Conservation (phyloP, 1,140 invertebrate genomes). For the Caligus rogercresseyi region DNA sequence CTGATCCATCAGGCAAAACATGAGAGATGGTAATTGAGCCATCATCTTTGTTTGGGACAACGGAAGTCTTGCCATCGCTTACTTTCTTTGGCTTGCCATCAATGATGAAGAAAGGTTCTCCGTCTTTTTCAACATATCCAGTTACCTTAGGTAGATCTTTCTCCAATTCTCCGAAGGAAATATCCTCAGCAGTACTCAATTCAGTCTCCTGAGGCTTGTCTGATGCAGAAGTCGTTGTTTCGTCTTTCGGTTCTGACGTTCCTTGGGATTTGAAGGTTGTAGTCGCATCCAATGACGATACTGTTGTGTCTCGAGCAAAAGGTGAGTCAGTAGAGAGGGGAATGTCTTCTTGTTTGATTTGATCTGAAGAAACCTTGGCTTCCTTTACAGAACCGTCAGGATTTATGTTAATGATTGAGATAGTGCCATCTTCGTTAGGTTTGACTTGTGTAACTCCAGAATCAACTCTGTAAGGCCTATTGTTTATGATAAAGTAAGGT, state of each 20-base stretch:
- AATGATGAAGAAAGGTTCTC: neutral
- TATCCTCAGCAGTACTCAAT: neutral
- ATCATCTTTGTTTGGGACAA: neutral
- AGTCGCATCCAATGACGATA: too few species aligned
- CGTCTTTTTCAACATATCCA: neutral
- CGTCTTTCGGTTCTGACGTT: neutral
- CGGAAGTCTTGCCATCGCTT: neutral
- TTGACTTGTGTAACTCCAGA: neutral
- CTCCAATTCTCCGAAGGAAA: neutral
- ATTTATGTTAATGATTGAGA: neutral
- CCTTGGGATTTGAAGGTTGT: neutral
- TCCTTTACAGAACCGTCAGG: neutral
- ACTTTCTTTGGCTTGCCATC: neutral
- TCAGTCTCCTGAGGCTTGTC: too few species aligned
- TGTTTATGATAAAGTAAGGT: neutral
- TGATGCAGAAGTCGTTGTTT: too few species aligned
- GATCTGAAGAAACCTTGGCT: neutral
- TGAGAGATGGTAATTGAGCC: neutral
- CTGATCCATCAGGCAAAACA: neutral
- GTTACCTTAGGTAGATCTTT: neutral
- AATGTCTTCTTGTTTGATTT: neutral
- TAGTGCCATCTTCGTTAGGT: neutral
- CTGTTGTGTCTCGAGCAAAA: neutral
- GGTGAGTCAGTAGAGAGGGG: neutral
- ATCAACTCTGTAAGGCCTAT: neutral